Conservation (phyloP, 2,888 invertebrate species). For the Oegoconia quadripuncta region DNA sequence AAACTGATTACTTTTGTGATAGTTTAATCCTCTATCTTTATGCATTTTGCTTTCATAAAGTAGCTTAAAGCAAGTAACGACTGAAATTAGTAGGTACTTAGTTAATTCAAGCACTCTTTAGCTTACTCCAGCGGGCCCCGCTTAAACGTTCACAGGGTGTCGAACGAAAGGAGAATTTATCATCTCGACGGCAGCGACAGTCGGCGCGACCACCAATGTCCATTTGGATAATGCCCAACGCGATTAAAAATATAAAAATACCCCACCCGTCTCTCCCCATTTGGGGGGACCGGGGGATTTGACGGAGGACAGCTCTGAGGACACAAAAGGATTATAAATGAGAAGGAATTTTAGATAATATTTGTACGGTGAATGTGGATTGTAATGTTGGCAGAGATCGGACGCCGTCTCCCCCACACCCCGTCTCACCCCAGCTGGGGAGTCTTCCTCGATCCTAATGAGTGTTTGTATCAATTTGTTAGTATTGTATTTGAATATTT, state of each 20-base stretch:
- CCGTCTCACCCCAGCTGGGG: constrained; percentile 30
- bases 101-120: too few species aligned
- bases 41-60: too few species aligned
- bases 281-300: constrained; percentile 43
- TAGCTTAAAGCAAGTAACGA: too few species aligned
- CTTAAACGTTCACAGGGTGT: too few species aligned
- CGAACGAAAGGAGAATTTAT: constrained; percentile 79
- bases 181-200: constrained; percentile 73
- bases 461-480: constrained; percentile 80
- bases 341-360: constrained; percentile 80
- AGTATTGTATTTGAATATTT: constrained; percentile 80
- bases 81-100: too few species aligned
- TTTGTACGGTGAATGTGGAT: constrained; percentile 79
- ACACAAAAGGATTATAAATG: constrained; percentile 81
- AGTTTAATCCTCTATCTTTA: too few species aligned
- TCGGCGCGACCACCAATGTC: constrained; percentile 72
- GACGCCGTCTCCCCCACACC: constrained; percentile 36
- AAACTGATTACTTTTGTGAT: too few species aligned
- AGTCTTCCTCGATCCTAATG: constrained; percentile 72
- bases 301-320: constrained; percentile 78
- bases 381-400: constrained; percentile 70
- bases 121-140: too few species aligned
- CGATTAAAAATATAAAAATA: constrained; percentile 80
- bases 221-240: constrained; percentile 79
- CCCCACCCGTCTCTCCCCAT: constrained; percentile 50